phyloP scores from a whole-genome alignment of 2,797 vertebrate genomes.

The Anabacerthia variegaticeps region DNA sequence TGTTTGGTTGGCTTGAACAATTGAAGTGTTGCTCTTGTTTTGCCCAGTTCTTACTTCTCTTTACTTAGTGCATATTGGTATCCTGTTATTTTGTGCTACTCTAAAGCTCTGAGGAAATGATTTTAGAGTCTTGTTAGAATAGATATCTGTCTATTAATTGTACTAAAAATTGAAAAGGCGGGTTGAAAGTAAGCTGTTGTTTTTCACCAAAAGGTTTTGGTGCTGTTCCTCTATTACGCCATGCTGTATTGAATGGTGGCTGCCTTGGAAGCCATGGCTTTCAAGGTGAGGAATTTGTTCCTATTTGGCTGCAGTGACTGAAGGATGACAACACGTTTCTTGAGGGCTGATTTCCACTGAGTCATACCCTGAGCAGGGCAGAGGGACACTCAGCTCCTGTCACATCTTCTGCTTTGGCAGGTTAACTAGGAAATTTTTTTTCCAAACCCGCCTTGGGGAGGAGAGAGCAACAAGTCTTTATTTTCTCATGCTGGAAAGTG shows the following conservation, averaged over 20 bases:
- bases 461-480: not conserved
- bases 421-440: slow-evolving; percentile 2
- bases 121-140: not conserved
- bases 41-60: not conserved
- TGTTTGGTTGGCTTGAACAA: not conserved
- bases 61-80: not conserved
- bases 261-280: not conserved
- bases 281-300: slow-evolving; percentile 35
- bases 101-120: not conserved
- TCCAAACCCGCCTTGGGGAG: not conserved
- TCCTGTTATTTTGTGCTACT: not conserved
- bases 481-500: not conserved
- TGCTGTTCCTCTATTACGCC: not conserved
- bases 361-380: slow-evolving; percentile 29
- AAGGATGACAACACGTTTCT: not conserved
- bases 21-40: not conserved
- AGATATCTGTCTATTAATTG: not conserved
- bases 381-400: not conserved
- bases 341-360: slow-evolving; percentile 45
- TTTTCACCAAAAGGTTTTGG: accelerated
- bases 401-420: slow-evolving; percentile 40
- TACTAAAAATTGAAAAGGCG: not conserved
- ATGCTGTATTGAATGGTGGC: not conserved
- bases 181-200: not conserved
- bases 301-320: not conserved